Conservation (phyloP, 2,797 vertebrate species). For the Amphiprion clarkii region DNA sequence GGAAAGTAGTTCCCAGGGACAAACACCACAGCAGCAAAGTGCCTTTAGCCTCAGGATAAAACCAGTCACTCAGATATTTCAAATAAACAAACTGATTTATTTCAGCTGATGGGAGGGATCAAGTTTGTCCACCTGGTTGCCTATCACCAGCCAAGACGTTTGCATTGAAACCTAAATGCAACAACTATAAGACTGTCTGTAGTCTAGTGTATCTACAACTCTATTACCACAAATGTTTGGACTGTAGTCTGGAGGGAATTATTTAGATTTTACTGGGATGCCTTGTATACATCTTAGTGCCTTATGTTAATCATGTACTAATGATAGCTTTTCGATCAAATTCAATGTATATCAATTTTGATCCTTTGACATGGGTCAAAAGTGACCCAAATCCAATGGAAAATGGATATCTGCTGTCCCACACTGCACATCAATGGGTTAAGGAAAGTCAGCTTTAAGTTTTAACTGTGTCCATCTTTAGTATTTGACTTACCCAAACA, state of each 20-base stretch:
- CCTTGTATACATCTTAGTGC: constrained; percentile 33
- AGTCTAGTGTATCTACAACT: not conserved
- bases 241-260: constrained; percentile 40
- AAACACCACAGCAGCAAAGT: constrained; percentile 13
- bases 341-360: too few species aligned
- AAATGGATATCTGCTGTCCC: too few species aligned
- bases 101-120: not conserved
- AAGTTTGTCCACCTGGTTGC: not conserved
- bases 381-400: too few species aligned
- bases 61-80: not conserved
- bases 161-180: constrained; percentile 57
- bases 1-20: constrained; percentile 36
- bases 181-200: constrained; percentile 12
- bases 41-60: constrained; percentile 39
- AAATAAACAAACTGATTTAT: not conserved
- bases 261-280: constrained; percentile 15
- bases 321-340: too few species aligned
- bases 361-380: too few species aligned
- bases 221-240: constrained; percentile 50
- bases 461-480: too few species aligned
- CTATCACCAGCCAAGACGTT: constrained; percentile 24
- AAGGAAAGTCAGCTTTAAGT: too few species aligned
- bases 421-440: too few species aligned
- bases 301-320: constrained; percentile 19
- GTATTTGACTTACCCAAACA: too few species aligned